Evolutionary conservation across 1,140 invertebrate genomes (phyloP).

Genomic region (Drosophila sproati): DNA sequence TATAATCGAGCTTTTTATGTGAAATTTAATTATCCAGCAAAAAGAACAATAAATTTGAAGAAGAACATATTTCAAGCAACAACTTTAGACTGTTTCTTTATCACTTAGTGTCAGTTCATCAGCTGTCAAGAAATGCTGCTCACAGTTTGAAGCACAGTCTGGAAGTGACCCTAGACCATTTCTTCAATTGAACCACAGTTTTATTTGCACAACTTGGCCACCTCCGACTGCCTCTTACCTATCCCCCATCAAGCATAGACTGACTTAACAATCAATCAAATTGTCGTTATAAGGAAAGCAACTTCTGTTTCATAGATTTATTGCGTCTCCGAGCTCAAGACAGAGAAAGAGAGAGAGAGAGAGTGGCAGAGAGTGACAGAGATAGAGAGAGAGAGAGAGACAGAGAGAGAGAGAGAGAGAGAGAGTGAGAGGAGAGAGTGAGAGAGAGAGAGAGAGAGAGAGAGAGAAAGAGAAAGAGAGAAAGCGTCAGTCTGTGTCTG

Average conservation of each 20-base stretch:
- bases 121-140: conserved; percentile 22
- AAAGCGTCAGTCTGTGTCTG: not conserved
- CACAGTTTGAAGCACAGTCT: not conserved
- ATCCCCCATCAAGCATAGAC: conserved; percentile 6
- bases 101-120: conserved; percentile 21
- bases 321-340: conserved; percentile 4
- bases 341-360: not conserved
- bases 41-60: not conserved
- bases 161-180: conserved; percentile 2
- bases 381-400: not conserved
- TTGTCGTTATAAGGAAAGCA: conserved; percentile 53
- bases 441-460: not conserved
- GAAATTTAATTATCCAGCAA: not conserved
- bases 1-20: no score
- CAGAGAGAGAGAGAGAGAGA: not conserved
- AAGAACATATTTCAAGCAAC: not conserved
- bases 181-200: conserved; percentile 21
- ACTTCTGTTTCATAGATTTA: conserved; percentile 42
- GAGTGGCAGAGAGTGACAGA: not conserved
- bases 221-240: not conserved
- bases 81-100: not conserved
- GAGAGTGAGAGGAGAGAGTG: not conserved
- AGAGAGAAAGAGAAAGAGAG: not conserved
- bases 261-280: conserved; percentile 72
- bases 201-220: not conserved